A percentile compares a stretch with the other conserved stretches of the same genome.
These are phyloP conservation scores for Parus major DNA, from an alignment of 2,113 vertebrate genomes.

Conservation along the genomic window DNA sequence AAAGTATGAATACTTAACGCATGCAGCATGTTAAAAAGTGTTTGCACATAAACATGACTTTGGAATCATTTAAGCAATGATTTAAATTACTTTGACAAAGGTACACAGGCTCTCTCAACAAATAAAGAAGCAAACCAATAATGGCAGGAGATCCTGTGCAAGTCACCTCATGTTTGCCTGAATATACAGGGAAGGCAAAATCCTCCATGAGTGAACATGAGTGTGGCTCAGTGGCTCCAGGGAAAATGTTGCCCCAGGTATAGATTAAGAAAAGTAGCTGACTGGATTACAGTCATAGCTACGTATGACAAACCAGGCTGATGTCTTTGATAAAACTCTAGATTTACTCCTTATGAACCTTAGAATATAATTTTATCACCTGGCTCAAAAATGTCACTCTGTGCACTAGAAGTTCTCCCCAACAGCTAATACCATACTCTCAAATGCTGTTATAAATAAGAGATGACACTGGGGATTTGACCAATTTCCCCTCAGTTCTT, in stretches of 20 bases:
- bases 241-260: background rate
- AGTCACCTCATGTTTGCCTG: background rate
- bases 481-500: background rate
- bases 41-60: slow-evolving; percentile 5
- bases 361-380: background rate
- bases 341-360: background rate
- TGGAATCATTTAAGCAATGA: background rate
- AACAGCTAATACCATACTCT: background rate
- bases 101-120: background rate
- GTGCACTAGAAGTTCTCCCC: background rate
- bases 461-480: background rate
- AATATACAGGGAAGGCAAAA: background rate
- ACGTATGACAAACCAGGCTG: background rate
- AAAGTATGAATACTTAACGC: background rate
- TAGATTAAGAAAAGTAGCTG: background rate
- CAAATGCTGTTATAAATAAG: background rate
- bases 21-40: background rate
- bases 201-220: background rate
- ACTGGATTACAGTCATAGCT: background rate
- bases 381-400: background rate
- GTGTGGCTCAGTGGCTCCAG: background rate
- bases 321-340: background rate
- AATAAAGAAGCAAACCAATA: background rate
- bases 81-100: slow-evolving; percentile 1
- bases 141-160: background rate